Conservation (phyloP, 2,113 vertebrate species). For the Aptenodytes patagonicus region DNA sequence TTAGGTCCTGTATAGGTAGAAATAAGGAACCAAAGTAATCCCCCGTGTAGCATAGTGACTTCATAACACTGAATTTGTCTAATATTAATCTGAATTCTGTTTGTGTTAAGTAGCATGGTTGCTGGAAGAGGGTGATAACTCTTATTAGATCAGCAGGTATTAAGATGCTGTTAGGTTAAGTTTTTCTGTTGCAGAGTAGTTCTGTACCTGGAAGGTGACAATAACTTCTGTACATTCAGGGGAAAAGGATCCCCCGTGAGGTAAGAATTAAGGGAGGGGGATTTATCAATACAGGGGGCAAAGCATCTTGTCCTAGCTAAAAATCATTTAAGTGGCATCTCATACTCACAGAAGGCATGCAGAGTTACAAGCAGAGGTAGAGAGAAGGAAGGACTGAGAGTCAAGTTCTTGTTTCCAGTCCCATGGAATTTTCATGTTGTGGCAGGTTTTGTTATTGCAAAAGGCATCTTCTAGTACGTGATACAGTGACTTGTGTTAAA, state of each 20-base stretch:
- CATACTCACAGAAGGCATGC: not conserved
- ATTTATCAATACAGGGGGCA: not conserved
- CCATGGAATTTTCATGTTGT: not conserved
- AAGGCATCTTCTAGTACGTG: not conserved
- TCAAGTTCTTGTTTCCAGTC: not conserved
- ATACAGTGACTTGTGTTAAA: not conserved
- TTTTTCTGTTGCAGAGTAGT: not conserved
- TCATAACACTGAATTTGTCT: not conserved
- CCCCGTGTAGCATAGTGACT: not conserved
- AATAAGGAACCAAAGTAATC: not conserved
- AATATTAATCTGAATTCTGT: not conserved
- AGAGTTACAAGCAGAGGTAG: not conserved
- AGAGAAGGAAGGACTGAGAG: not conserved
- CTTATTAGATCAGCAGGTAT: not conserved
- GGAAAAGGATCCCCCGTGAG: not conserved
- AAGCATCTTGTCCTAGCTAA: not conserved
- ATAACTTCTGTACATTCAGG: not conserved
- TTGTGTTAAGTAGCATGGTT: not conserved
- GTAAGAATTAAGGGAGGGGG: not conserved
- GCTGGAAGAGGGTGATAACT: not conserved
- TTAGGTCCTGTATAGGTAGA: not conserved
- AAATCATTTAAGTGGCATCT: not conserved
- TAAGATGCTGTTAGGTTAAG: not conserved
- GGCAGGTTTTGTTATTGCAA: slow-evolving; percentile 5
- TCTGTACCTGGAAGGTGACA: not conserved